These are phyloP conservation scores for Okapia johnstoni DNA, from an alignment of 2,113 vertebrate species.

Conservation along the genomic window DNA sequence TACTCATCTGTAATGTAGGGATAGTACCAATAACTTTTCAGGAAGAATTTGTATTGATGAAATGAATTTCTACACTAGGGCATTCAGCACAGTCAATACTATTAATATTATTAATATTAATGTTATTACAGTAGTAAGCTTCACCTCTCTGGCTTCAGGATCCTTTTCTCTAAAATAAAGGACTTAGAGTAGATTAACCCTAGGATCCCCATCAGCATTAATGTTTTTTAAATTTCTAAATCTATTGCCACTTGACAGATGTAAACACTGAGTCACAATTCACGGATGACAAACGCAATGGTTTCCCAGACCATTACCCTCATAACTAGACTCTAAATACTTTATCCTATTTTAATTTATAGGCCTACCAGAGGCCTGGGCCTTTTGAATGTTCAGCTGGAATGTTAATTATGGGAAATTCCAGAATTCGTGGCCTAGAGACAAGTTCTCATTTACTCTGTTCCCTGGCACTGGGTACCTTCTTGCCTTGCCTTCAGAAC, in stretches of 20 bases:
- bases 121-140: not conserved
- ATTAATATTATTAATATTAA: not conserved
- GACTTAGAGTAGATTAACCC: not conserved
- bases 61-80: not conserved
- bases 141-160: not conserved
- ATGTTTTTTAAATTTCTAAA: not conserved
- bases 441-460: conserved; percentile 69
- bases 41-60: not conserved
- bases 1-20: not conserved
- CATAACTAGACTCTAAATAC: conserved; percentile 43
- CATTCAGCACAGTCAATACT: not conserved
- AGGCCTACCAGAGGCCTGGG: conserved; percentile 41
- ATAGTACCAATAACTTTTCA: not conserved
- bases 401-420: conserved; percentile 76
- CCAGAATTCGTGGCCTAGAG: conserved; percentile 71
- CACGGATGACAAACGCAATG: not conserved
- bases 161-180: not conserved
- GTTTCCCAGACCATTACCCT: conserved; percentile 36
- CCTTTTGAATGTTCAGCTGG: conserved; percentile 67
- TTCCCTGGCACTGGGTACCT: conserved; percentile 57
- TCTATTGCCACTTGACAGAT: conserved; percentile 42
- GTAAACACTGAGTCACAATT: conserved; percentile 49
- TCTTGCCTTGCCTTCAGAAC: conserved; percentile 58
- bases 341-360: conserved; percentile 61
- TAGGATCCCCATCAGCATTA: not conserved